Base-by-base conservation (phyloP, 2,888 invertebrate genomes). In the Apodemia duryi region DNA sequence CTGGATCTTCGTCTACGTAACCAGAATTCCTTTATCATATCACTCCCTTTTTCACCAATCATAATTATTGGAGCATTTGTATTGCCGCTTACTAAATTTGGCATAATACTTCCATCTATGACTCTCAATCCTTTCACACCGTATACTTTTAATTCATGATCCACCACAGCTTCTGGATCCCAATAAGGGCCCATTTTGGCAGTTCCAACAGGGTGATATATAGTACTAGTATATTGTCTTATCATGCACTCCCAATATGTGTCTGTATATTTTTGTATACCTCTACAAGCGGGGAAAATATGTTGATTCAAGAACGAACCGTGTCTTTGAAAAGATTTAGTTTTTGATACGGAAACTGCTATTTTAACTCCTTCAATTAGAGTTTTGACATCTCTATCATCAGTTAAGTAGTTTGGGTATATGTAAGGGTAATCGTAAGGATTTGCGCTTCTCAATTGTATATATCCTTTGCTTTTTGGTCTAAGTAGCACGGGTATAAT, bases 161-260 rank as follows among this genome's bases (percentile, higher is more conserved):
- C 97, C 0, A 97, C 97, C 0, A 97, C 97, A 0, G 97, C 97
- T 6, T 95, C 95, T 13, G 94, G 93, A 77, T 97, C 97, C 95
- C 96, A 96, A 73, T 95, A 95, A 0, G 97, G 97, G 0, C 97
- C 97, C 97, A 97, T 97, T 80, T 97, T 97, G 61, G 95, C 96
- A 0, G 97, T 97, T 0, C 97, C 97, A 0, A 96, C 95, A 0
- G 97, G 97, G 86, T 97, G 97, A 76, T 97, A 97, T 63, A 97
- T 96, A 0, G 97, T 97, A 6, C 94, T 95, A 0, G 96, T 95
- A 71, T 97, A 97, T 54, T 96, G 94, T 10, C 96, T 87, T 29
- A 97, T 96, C 96, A 97, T 96, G 75, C 97, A 98, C 77, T 97
- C 97, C 95, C 96, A 97, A 77, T 95, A 97, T 1, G 93, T 87